Evolutionary conservation across 2,797 vertebrate species (phyloP), one percentile per base, ranked within the genome.

Genomic region (Hydrolagus colliei): DNA sequence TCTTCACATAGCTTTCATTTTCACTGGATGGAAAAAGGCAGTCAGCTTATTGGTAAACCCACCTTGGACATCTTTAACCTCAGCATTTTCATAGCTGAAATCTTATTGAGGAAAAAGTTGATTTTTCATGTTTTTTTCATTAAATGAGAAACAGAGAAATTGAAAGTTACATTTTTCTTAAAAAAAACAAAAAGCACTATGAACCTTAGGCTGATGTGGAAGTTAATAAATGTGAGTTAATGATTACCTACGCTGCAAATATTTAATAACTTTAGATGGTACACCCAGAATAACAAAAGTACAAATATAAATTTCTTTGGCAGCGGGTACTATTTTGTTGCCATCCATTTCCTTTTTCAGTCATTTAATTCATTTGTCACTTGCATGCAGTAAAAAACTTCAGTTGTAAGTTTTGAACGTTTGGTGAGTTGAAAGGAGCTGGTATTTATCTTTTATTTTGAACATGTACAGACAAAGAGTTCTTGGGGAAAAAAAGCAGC

Each of bases 91-190:
- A 52, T 52, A 52, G 41, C 1, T 93, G 93, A 93, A 89, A 90
- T 88, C 88, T 89, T 90, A 89, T 91, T 89, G 90, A 88, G 90
- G 89, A 88, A 91, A 91, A 89, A 87, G 88, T 20, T 20, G 9
- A 68, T 9, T 27, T 72, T 35, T 86, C 18, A 32, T 27, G 14
- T 73, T 63, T 86, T 20, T 84, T 74, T 32, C 35, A n/a, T 75
- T 35, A 62, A 86, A 86, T 87, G 72, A 85, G 11, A 74, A 86
- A 72, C 35, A 62, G 27, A 10, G 52, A 75, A 86, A 86, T 35
- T 73, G 72, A 86, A 86, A 86, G 65, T 75, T 86, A 61, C n/a
- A 59, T 86, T 72, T 73, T 74, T 75, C 9, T 63, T 75, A 62
- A 16, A 68, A 65, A 41, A 71, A 32, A 62, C 6, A 68, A 65